Base-by-base conservation (phyloP, 2,888 invertebrate genomes). In the Pyrrhia umbra region DNA sequence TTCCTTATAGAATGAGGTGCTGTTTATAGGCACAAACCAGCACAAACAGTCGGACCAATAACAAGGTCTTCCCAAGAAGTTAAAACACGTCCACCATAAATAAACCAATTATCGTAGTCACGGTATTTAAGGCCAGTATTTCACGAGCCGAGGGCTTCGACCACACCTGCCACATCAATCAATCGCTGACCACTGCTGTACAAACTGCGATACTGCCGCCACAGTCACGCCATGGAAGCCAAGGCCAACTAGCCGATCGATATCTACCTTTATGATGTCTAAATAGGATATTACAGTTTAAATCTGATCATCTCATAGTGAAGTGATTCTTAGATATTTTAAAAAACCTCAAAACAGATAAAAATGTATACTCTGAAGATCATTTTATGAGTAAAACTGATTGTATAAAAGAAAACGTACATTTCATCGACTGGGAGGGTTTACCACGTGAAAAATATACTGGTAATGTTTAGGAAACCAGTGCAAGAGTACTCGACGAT, bases 101-200 rank as follows among this genome's bases (percentile, higher is more conserved):
- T 80, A 83, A 85, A 79, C 78, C 79, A 84, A 87, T 87, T 85
- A 84, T 62, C 61, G 46, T 50, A 40, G 58, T 34, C 63, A 45
- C 67, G 59, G 49, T 69, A 42, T 69, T 56, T 51, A 63, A 59
- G 57, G 76, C 66, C 57, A 63, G 67, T 58, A 67, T 69, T 68
- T 37, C 40, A 49, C 42, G 57, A 69, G 68, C 63, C 65, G 60
- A 66, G 70, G 81, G 72, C 67, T 50, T 49, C 43, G 63, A 55
- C 82, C 82, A 77, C 85, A 77, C 83, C 81, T 78, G 74, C 67
- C 81, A 59, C 77, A 82, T 82, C 86, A 79, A 87, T 87, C 86
- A 85, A 85, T 76, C 76, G 75, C 69, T 75, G 78, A 73, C 78
- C 79, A 79, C 72, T 68, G 69, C 80, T 82, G 75, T 70, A 70